phyloP scores from a whole-genome alignment of 2,888 invertebrate species.

The Congeria kusceri region DNA sequence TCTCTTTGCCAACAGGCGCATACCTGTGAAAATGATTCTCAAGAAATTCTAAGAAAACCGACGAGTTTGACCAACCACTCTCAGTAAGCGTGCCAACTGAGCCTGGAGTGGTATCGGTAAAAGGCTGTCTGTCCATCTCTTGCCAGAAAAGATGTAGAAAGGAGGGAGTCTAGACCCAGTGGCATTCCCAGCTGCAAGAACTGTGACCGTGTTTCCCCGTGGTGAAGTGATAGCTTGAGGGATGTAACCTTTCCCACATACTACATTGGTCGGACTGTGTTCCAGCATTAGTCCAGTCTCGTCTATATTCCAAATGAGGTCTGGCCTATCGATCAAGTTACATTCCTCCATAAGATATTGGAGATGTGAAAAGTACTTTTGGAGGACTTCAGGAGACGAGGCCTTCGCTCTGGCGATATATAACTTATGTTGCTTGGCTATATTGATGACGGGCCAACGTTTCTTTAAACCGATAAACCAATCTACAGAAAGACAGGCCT shows the following conservation, averaged over 20 bases:
- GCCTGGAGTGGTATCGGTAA: not conserved
- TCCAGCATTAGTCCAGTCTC: constrained; percentile 34
- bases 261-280: constrained; percentile 27
- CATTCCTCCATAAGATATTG: too few relatives aligned
- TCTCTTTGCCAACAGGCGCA: not conserved
- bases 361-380: too few relatives aligned
- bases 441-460: too few relatives aligned
- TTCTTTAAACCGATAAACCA: constrained; percentile 40
- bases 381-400: too few relatives aligned
- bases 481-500: not conserved
- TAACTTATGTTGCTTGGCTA: constrained; percentile 31
- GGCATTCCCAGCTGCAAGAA: constrained; percentile 50
- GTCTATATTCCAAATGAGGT: too few relatives aligned
- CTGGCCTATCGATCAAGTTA: too few relatives aligned
- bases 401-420: too few relatives aligned
- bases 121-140: constrained; percentile 33
- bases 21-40: not conserved
- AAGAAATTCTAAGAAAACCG: not conserved
- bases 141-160: constrained; percentile 50
- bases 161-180: constrained; percentile 42
- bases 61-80: not conserved
- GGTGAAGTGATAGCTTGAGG: constrained; percentile 39
- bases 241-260: constrained; percentile 24
- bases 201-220: constrained; percentile 35
- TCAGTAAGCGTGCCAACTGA: not conserved